Evolutionary conservation across 2,888 invertebrate species (phyloP).

Genomic region (Acrobasis repandana): DNA sequence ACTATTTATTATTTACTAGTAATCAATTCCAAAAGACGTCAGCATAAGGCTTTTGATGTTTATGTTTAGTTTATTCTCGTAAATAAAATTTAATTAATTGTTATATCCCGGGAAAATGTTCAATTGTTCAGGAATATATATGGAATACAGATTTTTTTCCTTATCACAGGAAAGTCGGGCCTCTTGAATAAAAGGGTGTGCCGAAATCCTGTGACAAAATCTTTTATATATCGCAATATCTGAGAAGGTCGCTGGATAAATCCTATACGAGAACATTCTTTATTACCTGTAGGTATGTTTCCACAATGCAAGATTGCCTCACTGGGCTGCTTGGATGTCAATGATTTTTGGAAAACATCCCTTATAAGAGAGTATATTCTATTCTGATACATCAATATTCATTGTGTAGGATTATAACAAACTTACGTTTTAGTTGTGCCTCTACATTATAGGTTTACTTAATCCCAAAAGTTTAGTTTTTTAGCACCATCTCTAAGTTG

Average conservation of each 20-base stretch:
- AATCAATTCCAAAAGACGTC: too few species aligned
- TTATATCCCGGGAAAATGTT: neutral
- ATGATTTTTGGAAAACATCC: neutral
- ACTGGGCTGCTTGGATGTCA: neutral
- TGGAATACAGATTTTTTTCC: neutral
- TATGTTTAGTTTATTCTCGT: too few species aligned
- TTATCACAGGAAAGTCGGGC: neutral
- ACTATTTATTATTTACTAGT: too few species aligned
- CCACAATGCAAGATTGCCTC: neutral
- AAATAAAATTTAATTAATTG: neutral
- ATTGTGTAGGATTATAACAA: too few species aligned
- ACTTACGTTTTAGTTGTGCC: too few species aligned
- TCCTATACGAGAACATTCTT: conserved; percentile 10
- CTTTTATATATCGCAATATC: conserved; percentile 18
- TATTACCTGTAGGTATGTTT: neutral
- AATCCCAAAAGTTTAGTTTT: too few species aligned
- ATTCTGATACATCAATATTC: too few species aligned
- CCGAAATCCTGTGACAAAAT: conserved; percentile 5
- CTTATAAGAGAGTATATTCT: neutral
- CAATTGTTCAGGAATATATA: neutral
- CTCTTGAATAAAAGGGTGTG: neutral
- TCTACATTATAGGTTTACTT: too few species aligned
- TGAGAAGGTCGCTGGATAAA: neutral
- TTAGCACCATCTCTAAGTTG: too few species aligned
- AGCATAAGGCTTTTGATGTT: too few species aligned